These are phyloP conservation scores for Thamnophis elegans DNA, from an alignment of 2,797 vertebrate species.

Conservation along the genomic window DNA sequence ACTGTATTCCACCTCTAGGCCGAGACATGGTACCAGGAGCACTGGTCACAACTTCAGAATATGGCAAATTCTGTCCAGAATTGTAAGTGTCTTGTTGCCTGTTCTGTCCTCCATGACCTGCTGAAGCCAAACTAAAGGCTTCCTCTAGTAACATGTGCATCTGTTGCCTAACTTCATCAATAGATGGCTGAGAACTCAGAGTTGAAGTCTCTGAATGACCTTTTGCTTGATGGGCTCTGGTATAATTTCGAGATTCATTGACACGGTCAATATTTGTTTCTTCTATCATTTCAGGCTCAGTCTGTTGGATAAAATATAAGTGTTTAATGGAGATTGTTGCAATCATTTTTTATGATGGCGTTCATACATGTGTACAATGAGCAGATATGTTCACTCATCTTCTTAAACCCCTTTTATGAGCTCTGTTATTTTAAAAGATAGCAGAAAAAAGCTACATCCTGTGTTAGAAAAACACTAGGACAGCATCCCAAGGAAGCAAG, in stretches of 20 bases:
- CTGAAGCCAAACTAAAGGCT: slow-evolving; percentile 95
- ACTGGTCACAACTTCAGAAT: slow-evolving; percentile 91
- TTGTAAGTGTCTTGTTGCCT: slow-evolving; percentile 82
- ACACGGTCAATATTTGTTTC: slow-evolving; percentile 94
- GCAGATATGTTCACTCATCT: not conserved
- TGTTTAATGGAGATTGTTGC: not conserved
- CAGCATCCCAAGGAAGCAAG: not conserved
- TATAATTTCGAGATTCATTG: slow-evolving; percentile 77
- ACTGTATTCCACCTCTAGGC: slow-evolving; percentile 86
- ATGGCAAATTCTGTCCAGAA: slow-evolving; percentile 84
- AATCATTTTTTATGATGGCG: not conserved
- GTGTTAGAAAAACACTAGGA: not conserved
- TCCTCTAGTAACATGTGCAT: slow-evolving; percentile 98
- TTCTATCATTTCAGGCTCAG: slow-evolving; percentile 94
- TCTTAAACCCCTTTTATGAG: not conserved
- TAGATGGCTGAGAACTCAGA: slow-evolving; percentile 98
- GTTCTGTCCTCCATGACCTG: slow-evolving; percentile 85
- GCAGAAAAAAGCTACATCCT: not conserved
- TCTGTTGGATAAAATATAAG: slow-evolving; percentile 74
- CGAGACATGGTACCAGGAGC: slow-evolving; percentile 90
- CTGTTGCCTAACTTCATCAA: slow-evolving; percentile 96
- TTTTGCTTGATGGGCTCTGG: slow-evolving; percentile 84
- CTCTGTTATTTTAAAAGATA: not conserved
- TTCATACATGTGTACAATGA: not conserved
- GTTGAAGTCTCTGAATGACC: slow-evolving; percentile 97